Base-by-base conservation (phyloP, 2,113 vertebrate species). In the Corythornis vintsioides region DNA sequence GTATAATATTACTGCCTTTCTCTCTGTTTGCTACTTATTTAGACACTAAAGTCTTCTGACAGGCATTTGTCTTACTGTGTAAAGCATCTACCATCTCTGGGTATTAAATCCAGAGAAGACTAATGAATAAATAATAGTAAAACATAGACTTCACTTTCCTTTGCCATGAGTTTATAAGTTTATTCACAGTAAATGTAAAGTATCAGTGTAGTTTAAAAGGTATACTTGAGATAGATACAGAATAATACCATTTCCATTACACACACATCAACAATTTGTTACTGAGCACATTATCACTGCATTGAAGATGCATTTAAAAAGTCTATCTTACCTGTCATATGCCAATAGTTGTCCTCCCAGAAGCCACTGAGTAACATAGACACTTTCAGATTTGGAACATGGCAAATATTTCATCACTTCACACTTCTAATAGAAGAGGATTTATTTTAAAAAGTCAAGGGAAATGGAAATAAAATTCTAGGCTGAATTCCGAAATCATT, bases 101-200 rank as follows among this genome's bases (percentile, higher is more conserved):
- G 22, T 73, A 70, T 83, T 88, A 96, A 94, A 85, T 82, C 63
- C 55, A 55, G 9, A 73, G 71, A 76, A 76, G 63, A 66, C 63
- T 90, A 84, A 90, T 87, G 74, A 94, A 93, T 92, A 93, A 93
- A 94, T 77, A 89, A 71, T 52, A 94, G 31, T 70, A 87, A 89
- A 71, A 61, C 26, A 66, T 24, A 79, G 52, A 55, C 38, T 80
- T 85, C 59, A 67, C 28, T 90, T 90, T 56, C 52, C 59, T 76
- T 92, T 96, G 33, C 50, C 20, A 11, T 76, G 66, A 82, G 67
- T 79, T 72, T 90, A 6, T 60, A 80, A 65, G 22, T 57, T 91
- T 76, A 76, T 75, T 89, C 64, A 65, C 20, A 38, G n/a, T 66
- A 70, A 87, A 67, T 83, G 45, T 21, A 63, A 92, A 79, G 10